phyloP scores from a whole-genome alignment of 1,140 invertebrate species.

The Drosophila azteca region DNA sequence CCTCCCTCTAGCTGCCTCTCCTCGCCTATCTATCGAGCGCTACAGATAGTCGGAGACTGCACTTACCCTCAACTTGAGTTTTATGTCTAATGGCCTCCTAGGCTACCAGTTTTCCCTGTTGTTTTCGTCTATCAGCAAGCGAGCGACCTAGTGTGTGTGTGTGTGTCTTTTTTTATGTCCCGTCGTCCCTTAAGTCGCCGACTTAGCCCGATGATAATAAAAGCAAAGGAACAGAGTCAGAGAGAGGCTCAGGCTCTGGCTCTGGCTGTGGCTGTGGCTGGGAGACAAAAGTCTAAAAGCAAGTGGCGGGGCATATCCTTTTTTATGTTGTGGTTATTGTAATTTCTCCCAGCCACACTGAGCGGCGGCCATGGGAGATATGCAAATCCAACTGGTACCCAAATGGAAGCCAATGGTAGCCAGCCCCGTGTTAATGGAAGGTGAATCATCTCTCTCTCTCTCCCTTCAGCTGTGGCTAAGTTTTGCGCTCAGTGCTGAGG shows the following conservation, averaged over 20 bases:
- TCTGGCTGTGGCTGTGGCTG: conserved; percentile 6
- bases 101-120: conserved; percentile 61
- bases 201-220: conserved; percentile 65
- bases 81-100: conserved; percentile 76
- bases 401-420: not conserved
- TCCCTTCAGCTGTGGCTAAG: not conserved
- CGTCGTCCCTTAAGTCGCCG: conserved; percentile 67
- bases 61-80: conserved; percentile 53
- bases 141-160: conserved; percentile 10
- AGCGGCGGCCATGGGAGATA: conserved; percentile 32
- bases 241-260: not conserved
- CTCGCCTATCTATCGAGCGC: conserved; percentile 12
- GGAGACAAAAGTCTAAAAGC: conserved; percentile 75
- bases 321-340: conserved; percentile 82
- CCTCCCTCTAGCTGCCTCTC: not conserved
- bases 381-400: conserved; percentile 21
- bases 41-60: conserved; percentile 63
- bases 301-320: conserved; percentile 69
- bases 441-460: conserved; percentile 24
- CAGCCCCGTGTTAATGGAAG: conserved; percentile 12
- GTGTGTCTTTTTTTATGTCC: conserved; percentile 56
- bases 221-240: conserved; percentile 56
- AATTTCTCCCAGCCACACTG: conserved; percentile 70
- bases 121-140: conserved; percentile 8
- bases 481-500: conserved; percentile 49